phyloP scores from a whole-genome alignment of 2,797 vertebrate genomes.

The Platalea minor region DNA sequence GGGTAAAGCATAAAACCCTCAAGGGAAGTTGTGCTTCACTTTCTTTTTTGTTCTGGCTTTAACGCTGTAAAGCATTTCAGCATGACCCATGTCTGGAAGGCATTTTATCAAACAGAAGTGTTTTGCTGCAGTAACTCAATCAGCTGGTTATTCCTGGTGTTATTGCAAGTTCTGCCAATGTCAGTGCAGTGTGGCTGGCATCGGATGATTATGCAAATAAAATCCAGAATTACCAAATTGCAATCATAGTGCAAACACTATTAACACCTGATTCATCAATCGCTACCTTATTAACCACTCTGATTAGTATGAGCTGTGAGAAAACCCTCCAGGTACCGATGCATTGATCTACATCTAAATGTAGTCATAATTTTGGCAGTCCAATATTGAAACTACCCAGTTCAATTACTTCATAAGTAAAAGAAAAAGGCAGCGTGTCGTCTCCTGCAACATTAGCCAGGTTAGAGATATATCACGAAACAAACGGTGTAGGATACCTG shows the following conservation, averaged over 20 bases:
- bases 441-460: neutral
- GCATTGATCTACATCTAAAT: neutral
- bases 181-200: neutral
- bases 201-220: neutral
- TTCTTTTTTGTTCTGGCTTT: neutral
- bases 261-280: neutral
- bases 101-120: neutral
- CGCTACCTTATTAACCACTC: neutral
- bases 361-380: neutral
- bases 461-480: neutral
- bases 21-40: neutral
- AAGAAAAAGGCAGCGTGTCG: neutral
- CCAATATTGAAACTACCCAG: accelerated
- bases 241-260: neutral
- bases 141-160: neutral
- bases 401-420: neutral
- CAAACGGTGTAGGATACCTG: neutral
- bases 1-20: neutral
- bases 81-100: neutral
- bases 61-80: neutral
- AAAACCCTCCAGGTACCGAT: neutral
- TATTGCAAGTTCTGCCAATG: neutral
- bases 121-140: neutral
- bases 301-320: neutral
- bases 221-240: neutral